Percentiles rank a stretch among this genome's conserved stretches.
Evolutionary conservation across 2,797 vertebrate species (phyloP).

Genomic region (Xiphorhynchus erythropygius): DNA sequence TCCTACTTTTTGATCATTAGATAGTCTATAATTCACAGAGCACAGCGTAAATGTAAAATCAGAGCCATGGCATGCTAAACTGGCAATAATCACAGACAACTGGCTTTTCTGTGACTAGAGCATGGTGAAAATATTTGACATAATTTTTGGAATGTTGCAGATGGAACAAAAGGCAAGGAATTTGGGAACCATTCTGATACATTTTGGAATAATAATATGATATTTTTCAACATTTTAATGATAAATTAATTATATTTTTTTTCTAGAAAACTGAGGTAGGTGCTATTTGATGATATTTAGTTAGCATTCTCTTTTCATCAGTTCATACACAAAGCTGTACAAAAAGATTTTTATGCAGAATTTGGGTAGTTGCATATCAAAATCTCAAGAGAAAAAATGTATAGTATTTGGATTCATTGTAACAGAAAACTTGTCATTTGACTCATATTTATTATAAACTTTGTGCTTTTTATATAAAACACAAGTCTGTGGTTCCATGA

Average conservation of each 20-base stretch:
- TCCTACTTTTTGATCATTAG: not conserved
- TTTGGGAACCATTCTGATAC: not conserved
- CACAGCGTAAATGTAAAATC: not conserved
- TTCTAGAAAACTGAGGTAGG: not conserved
- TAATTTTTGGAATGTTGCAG: not conserved
- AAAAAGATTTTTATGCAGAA: not conserved
- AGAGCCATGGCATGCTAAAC: not conserved
- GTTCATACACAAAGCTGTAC: not conserved
- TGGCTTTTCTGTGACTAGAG: not conserved
- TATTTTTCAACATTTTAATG: not conserved
- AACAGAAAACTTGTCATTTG: not conserved
- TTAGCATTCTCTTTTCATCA: not conserved
- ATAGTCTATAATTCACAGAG: not conserved
- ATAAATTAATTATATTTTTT: not conserved
- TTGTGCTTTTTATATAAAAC: not conserved
- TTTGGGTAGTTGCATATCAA: not conserved
- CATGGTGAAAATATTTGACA: not conserved
- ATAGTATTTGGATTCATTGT: not conserved
- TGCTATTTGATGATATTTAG: not conserved
- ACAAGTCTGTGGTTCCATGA: not conserved
- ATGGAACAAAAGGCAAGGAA: not conserved
- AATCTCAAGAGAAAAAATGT: not conserved
- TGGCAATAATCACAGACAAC: not conserved
- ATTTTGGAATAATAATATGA: not conserved
- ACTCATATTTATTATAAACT: not conserved